Evolutionary conservation across 1,140 invertebrate genomes (phyloP).

Genomic region (Papilio polytes): DNA sequence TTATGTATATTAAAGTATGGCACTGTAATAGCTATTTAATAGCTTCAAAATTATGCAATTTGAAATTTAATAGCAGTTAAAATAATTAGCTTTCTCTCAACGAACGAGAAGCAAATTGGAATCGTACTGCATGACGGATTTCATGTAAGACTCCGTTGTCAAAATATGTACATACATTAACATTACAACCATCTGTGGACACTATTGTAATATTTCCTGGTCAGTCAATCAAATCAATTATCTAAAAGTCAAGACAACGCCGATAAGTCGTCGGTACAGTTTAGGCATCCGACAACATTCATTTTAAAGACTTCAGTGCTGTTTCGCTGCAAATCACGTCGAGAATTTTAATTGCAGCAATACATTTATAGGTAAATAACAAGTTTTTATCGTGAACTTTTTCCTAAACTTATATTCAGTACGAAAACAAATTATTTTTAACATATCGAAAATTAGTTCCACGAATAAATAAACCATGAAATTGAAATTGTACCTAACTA

Average conservation of each 20-base stretch:
- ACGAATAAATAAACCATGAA: no score
- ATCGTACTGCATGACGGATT: slow-evolving; percentile 64
- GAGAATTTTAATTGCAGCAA: background rate
- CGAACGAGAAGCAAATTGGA: slow-evolving; percentile 57
- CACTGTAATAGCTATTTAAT: slow-evolving; percentile 38
- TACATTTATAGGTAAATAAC: background rate
- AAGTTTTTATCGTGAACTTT: background rate
- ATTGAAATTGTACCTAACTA: no score
- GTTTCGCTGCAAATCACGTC: background rate
- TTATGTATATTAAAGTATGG: background rate
- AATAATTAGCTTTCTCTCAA: slow-evolving; percentile 67
- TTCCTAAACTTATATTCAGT: background rate
- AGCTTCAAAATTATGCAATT: slow-evolving; percentile 57
- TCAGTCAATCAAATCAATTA: slow-evolving; percentile 21
- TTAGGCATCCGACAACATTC: background rate
- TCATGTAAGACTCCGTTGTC: background rate
- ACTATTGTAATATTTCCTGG: slow-evolving; percentile 11
- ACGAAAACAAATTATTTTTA: background rate
- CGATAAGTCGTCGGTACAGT: background rate
- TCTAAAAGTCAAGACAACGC: slow-evolving; percentile 12
- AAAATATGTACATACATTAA: slow-evolving; percentile 20
- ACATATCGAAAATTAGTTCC: background rate
- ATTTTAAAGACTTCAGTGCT: background rate
- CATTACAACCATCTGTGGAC: background rate
- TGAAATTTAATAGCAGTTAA: slow-evolving; percentile 47